Conservation (phyloP, 2,113 vertebrate species). For the Solenodon paradoxus region DNA sequence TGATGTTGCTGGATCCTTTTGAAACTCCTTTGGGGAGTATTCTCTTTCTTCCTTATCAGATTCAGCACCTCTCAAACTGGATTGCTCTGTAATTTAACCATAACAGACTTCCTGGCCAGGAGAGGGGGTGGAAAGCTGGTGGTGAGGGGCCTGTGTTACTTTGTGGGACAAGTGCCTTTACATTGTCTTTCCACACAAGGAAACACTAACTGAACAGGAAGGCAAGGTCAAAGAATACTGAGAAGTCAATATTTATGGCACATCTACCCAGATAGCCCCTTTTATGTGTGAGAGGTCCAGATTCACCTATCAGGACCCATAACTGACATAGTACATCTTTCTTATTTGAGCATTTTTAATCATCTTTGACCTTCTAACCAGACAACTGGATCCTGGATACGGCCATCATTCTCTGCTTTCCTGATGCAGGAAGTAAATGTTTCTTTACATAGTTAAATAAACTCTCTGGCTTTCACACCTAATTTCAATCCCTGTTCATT, state of each 20-base stretch:
- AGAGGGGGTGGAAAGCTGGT: not conserved
- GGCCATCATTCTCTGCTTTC: not conserved
- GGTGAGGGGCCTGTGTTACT: not conserved
- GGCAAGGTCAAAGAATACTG: not conserved
- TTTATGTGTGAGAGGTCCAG: not conserved
- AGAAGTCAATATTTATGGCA: not conserved
- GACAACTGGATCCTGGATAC: not conserved
- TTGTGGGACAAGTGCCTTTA: not conserved
- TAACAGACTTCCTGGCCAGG: not conserved
- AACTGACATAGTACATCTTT: not conserved
- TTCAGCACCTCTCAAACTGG: not conserved
- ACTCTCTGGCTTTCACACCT: not conserved
- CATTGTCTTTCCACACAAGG: not conserved
- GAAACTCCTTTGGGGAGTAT: not conserved
- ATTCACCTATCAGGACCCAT: not conserved
- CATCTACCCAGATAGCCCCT: not conserved
- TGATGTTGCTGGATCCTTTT: not conserved
- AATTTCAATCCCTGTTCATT: not conserved
- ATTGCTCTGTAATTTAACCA: not conserved
- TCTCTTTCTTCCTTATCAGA: not conserved
- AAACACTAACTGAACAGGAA: not conserved
- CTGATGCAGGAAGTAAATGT: not conserved
- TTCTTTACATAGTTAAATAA: not conserved
- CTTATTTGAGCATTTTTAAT: not conserved
- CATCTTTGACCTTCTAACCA: not conserved